A percentile compares a stretch with the other conserved stretches of the same genome.
phyloP scores from a whole-genome alignment of 2,797 vertebrate genomes.

The Gallirallus australis region DNA sequence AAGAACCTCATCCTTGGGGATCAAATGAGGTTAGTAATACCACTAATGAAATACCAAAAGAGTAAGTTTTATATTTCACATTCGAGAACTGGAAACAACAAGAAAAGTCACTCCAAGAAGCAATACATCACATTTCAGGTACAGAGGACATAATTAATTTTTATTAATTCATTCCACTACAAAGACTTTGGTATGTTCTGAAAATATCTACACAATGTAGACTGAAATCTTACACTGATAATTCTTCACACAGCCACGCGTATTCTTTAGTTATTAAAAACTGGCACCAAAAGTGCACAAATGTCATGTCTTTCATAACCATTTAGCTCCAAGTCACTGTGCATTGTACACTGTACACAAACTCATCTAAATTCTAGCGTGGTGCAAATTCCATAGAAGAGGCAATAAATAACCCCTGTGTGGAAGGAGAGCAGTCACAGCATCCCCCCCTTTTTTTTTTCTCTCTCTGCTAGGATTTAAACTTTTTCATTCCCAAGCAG shows the following conservation, averaged over 20 bases:
- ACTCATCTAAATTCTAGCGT: conserved; percentile 37
- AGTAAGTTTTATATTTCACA: background rate
- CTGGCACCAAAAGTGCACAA: background rate
- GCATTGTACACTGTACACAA: background rate
- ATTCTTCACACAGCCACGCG: background rate
- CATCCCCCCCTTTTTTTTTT: background rate
- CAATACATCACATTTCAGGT: background rate
- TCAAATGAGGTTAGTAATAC: background rate
- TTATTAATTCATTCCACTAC: background rate
- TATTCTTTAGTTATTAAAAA: conserved; percentile 26
- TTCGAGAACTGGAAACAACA: background rate
- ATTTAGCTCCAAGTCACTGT: background rate
- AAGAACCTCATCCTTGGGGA: background rate
- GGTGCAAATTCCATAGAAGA: conserved; percentile 28
- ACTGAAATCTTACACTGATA: background rate
- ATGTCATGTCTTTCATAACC: conserved; percentile 17
- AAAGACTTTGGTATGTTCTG: background rate
- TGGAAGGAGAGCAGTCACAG: background rate
- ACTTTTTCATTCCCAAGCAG: background rate
- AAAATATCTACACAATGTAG: background rate
- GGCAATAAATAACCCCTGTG: conserved; percentile 36
- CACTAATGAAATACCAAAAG: background rate
- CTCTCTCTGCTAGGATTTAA: background rate
- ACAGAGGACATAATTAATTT: background rate
- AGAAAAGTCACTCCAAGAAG: background rate